phyloP scores from a whole-genome alignment of 1,140 invertebrate species.

The Bombus pascuorum region DNA sequence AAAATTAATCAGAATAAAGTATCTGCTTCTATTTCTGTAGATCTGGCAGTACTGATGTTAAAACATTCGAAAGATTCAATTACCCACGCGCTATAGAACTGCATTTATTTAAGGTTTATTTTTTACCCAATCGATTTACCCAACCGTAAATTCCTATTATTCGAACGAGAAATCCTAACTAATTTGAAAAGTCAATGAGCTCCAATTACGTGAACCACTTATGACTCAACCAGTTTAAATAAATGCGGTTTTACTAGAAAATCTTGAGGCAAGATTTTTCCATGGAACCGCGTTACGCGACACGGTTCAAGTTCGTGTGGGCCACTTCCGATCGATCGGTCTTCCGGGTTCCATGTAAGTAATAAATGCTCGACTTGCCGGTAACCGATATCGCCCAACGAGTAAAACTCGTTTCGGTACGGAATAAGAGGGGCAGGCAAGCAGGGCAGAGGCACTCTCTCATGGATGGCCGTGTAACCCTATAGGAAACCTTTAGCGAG shows the following conservation, averaged over 20 bases:
- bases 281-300: not conserved
- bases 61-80: too few relatives aligned
- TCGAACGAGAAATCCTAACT: not conserved
- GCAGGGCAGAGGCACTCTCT: slow-evolving; percentile 44
- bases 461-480: slow-evolving; percentile 57
- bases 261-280: slow-evolving; percentile 6
- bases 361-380: slow-evolving; percentile 47
- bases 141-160: not conserved
- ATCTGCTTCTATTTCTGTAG: too few relatives aligned
- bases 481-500: slow-evolving; percentile 69
- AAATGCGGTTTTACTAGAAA: not conserved
- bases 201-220: too few relatives aligned
- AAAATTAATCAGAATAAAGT: too few relatives aligned
- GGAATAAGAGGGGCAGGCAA: slow-evolving; percentile 40
- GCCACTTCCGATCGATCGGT: slow-evolving; percentile 62
- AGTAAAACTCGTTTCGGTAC: slow-evolving; percentile 61
- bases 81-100: too few relatives aligned
- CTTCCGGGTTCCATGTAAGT: slow-evolving; percentile 58
- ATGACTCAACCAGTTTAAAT: not conserved
- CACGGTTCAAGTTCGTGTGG: slow-evolving; percentile 30
- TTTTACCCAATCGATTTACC: too few relatives aligned
- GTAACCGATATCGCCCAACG: slow-evolving; percentile 64
- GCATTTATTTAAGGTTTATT: too few relatives aligned
- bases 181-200: not conserved
- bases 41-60: too few relatives aligned